Conservation (phyloP, 1,140 invertebrate species). For the Heliconius hewitsoni region DNA sequence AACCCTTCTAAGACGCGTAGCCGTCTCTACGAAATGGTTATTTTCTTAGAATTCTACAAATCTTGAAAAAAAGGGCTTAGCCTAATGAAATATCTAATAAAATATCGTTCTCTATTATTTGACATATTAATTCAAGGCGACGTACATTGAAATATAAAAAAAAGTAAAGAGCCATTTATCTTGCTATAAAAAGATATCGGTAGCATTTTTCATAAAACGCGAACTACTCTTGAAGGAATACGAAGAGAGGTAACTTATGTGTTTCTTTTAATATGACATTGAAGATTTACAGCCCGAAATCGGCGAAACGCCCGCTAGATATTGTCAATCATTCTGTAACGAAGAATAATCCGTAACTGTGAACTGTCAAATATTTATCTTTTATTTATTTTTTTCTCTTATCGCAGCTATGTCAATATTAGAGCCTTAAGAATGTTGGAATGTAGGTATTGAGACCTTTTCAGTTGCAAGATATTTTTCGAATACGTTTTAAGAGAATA, state of each 20-base stretch:
- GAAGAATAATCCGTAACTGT: slow-evolving; percentile 50
- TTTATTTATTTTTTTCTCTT: slow-evolving; percentile 48
- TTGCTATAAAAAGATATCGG: slow-evolving; percentile 18
- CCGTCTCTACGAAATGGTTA: slow-evolving; percentile 17
- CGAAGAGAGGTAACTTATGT: slow-evolving; percentile 29
- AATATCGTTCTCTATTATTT: background rate
- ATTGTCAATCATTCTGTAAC: slow-evolving; percentile 58
- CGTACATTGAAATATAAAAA: slow-evolving; percentile 8
- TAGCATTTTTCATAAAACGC: slow-evolving; percentile 30
- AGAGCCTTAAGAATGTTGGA: slow-evolving; percentile 49
- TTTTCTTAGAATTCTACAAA: background rate
- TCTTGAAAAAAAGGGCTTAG: background rate
- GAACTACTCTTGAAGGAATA: slow-evolving; percentile 25
- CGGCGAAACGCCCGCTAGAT: slow-evolving; percentile 43
- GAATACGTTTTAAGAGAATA: slow-evolving; percentile 56
- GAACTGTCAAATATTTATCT: slow-evolving; percentile 70
- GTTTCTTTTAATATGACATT: slow-evolving; percentile 46
- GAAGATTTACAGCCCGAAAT: slow-evolving; percentile 49
- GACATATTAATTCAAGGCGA: background rate
- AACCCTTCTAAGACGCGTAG: slow-evolving; percentile 47
- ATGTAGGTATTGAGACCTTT: slow-evolving; percentile 62
- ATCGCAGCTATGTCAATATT: slow-evolving; percentile 63
- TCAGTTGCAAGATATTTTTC: slow-evolving; percentile 54
- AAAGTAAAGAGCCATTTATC: slow-evolving; percentile 9
- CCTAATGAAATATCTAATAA: background rate